These are phyloP conservation scores for Suricata suricatta DNA, from an alignment of 2,113 vertebrate genomes.

Conservation along the genomic window DNA sequence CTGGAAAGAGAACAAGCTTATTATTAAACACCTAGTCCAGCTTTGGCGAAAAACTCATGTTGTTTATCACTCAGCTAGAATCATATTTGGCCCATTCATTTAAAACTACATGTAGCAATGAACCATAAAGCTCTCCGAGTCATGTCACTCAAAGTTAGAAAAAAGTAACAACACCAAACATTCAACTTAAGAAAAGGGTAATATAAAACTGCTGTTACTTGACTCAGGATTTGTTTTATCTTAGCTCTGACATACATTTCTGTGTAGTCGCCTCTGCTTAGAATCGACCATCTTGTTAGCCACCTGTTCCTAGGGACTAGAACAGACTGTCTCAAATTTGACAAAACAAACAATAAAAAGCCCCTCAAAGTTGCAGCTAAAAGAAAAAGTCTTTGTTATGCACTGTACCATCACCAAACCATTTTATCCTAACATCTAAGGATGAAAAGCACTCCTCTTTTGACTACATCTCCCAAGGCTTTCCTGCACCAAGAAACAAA, in stretches of 20 bases:
- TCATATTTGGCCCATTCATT: not conserved
- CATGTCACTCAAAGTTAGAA: not conserved
- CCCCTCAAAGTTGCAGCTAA: not conserved
- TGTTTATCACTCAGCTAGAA: not conserved
- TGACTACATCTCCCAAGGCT: not conserved
- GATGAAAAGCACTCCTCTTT: not conserved
- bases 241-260: not conserved
- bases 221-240: not conserved
- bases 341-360: slow-evolving; percentile 34
- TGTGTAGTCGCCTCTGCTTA: not conserved
- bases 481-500: not conserved
- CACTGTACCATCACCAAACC: not conserved
- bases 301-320: slow-evolving; percentile 42
- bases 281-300: not conserved
- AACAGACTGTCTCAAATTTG: slow-evolving; percentile 4
- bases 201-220: not conserved
- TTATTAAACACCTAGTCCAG: not conserved
- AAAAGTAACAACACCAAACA: not conserved
- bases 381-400: not conserved
- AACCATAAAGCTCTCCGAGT: not conserved
- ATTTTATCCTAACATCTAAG: not conserved
- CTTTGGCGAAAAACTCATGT: not conserved
- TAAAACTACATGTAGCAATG: not conserved
- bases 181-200: not conserved
- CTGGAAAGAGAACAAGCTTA: not conserved